Evolutionary conservation across 2,797 vertebrate species (phyloP), one percentile per base, ranked within the genome.

Genomic region (Tapera naevia): DNA sequence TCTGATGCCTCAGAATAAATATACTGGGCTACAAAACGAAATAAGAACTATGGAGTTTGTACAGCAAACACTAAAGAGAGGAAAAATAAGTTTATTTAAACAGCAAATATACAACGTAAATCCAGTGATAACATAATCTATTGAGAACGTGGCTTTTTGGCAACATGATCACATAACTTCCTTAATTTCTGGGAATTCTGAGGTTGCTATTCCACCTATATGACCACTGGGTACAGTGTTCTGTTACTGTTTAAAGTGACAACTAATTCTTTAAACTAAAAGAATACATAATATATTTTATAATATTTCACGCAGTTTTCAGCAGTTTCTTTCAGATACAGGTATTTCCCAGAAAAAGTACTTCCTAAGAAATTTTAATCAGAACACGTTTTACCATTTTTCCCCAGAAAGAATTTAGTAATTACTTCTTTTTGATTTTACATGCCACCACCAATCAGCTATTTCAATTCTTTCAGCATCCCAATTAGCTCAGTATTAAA

Each of bases 401-500:
- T 35, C n/a, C 37, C 6, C 19, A 81, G 48, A 86, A 93, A 81
- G 11, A 95, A 78, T 83, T 86, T 24, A 76, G 41, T 41, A 86
- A 76, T 86, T 58, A 69, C 13, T 69, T 81, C 30, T 66, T 89
- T 86, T 80, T 60, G 8, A 53, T 93, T 96, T 93, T 60, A 70
- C 35, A 41, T 57, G 53, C 13, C 60, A 75, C 27, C 53, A 86
- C 32, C 39, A 78, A 79, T 51, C 46, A 95, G 28, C 51, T 85
- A 57, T 85, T 95, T 87, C 53, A 91, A 86, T 64, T 92, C 43
- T 90, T 94, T 79, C 60, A 83, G 78, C 37, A 87, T 80, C 39
- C 53, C 56, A 86, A 53, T 81, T 93, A 86, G 35, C 11, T 33
- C 30, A 76, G 19, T 86, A 80, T 53, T 83, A 78, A 86, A 65